Evolutionary conservation across 2,113 vertebrate genomes (phyloP), one percentile per base, ranked within the genome.

Genomic region (Pica pica): DNA sequence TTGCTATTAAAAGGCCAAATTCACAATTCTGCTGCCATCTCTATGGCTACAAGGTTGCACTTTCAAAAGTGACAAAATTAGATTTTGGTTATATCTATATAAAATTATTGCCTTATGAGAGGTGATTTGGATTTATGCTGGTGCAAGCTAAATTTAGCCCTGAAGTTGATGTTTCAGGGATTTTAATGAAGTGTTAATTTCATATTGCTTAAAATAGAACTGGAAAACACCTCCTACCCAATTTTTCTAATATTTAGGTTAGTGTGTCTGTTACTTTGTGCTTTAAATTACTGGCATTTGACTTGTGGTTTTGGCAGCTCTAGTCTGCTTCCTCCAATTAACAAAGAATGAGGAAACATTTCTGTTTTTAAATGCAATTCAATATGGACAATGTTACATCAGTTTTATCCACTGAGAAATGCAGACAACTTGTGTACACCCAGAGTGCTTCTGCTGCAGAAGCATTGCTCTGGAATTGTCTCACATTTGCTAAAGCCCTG

Each of bases 101-200:
- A 76, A 80, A 81, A 79, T 50, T 4, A 78, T 37, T 83, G 39
- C 49, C 10, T 87, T 90, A 49, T 4, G 57, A 92, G 70, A 86
- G 21, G 21, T 70, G 21, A 52, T 86, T 81, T 91, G 50, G 65
- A 96, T 93, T 94, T 77, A 61, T 26, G 11, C 24, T 64, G 21
- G 26, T n/a, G 6, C 49, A 39, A 94, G 33, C n/a, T 67, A 68
- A 87, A 83, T 93, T 87, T 86, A 84, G 64, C 7, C 71, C 90
- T 60, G 52, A 93, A 87, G 60, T 52, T 78, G 35, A 55, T 63
- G 33, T 82, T 92, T 76, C 37, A 37, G 17, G n/a, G 46, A 56
- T 70, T 93, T 94, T 90, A 95, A 95, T 52, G 50, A 95, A 81
- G 84, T 55, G 44, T 57, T 91, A 83, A 61, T 59, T 95, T 89